These are phyloP conservation scores for Natator depressus DNA, from an alignment of 2,113 vertebrate species.

Conservation along the genomic window DNA sequence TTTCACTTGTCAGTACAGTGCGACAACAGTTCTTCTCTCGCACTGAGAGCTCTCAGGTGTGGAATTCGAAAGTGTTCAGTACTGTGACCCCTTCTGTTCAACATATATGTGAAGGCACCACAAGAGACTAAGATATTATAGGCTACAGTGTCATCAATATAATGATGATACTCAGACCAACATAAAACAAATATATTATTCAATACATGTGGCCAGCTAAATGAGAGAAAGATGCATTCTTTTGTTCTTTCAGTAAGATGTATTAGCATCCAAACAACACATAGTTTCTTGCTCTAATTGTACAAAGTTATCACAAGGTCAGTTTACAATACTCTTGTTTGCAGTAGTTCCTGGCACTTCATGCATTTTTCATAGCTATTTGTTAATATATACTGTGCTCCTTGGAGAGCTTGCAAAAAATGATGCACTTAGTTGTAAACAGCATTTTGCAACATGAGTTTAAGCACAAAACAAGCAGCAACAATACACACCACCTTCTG, in stretches of 20 bases:
- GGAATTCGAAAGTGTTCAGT: neutral
- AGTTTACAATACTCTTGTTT: slow-evolving; percentile 47
- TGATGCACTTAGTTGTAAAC: slow-evolving; percentile 13
- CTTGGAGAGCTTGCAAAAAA: slow-evolving; percentile 45
- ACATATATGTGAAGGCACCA: neutral
- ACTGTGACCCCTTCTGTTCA: neutral
- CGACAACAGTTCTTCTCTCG: neutral
- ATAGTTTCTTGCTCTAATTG: neutral
- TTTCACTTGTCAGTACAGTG: neutral
- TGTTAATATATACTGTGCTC: slow-evolving; percentile 56
- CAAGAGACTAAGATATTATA: neutral
- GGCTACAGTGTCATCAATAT: neutral
- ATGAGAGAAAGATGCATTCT: neutral
- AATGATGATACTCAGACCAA: neutral
- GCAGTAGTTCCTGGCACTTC: slow-evolving; percentile 60
- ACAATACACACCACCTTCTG: neutral
- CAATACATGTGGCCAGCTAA: neutral
- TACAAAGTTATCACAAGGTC: slow-evolving; percentile 30
- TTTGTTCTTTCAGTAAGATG: neutral
- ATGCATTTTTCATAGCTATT: slow-evolving; percentile 68
- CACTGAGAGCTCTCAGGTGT: neutral
- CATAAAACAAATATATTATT: neutral
- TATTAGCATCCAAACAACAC: neutral
- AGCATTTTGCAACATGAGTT: slow-evolving; percentile 25
- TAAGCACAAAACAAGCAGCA: neutral